phyloP scores from a whole-genome alignment of 2,888 invertebrate genomes.

The Xestia c-nigrum region DNA sequence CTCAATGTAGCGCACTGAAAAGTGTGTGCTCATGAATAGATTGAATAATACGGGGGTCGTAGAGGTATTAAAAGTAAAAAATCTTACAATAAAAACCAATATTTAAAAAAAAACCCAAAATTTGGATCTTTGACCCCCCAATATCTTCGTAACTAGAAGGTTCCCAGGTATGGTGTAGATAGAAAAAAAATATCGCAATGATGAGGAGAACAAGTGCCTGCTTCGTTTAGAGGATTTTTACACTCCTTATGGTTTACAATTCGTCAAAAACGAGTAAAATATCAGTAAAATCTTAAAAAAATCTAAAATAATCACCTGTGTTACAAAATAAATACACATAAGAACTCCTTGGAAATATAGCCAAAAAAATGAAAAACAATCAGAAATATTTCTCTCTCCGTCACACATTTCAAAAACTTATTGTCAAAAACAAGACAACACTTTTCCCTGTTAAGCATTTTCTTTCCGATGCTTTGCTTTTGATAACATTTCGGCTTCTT shows the following conservation, averaged over 20 bases:
- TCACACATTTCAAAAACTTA: not conserved
- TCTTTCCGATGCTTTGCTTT: slow-evolving; percentile 66
- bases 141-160: too few species aligned
- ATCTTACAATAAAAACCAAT: too few species aligned
- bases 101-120: too few species aligned
- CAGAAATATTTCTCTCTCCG: slow-evolving; percentile 4
- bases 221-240: too few species aligned
- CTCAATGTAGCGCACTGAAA: too few species aligned
- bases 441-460: slow-evolving; percentile 44
- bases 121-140: too few species aligned
- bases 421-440: slow-evolving; percentile 10
- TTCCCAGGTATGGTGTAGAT: too few species aligned
- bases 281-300: not conserved
- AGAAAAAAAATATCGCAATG: too few species aligned
- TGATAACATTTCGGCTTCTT: slow-evolving; percentile 89
- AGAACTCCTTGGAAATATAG: not conserved
- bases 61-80: too few species aligned
- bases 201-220: too few species aligned
- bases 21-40: too few species aligned
- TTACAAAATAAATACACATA: not conserved
- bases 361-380: not conserved
- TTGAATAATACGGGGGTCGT: too few species aligned
- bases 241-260: not conserved
- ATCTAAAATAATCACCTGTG: not conserved
- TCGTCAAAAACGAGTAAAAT: not conserved